Percentiles rank a stretch among this genome's conserved stretches.
Evolutionary conservation across 2,888 invertebrate species (phyloP).

Genomic region (Caenorhabditis uteleia): DNA sequence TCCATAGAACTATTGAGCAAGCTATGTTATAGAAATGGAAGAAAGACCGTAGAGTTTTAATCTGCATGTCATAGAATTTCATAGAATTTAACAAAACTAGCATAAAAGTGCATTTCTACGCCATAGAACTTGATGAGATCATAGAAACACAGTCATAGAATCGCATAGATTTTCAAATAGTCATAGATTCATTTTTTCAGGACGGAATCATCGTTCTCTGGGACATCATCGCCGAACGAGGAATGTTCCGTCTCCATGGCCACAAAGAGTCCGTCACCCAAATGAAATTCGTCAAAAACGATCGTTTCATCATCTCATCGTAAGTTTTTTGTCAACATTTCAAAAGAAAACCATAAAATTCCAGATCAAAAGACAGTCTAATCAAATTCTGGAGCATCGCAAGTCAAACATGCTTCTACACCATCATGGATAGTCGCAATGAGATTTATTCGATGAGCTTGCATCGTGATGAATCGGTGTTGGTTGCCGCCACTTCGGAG

Average conservation of each 20-base stretch:
- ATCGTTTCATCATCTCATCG: constrained; percentile 71
- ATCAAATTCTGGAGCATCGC: constrained; percentile 97
- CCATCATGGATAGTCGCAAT: constrained; percentile 79
- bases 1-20: too few relatives aligned
- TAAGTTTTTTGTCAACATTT: constrained; percentile 43
- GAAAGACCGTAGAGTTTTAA: too few relatives aligned
- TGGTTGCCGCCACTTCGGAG: constrained; percentile 88
- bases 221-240: constrained; percentile 90
- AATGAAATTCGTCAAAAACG: constrained; percentile 70
- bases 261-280: constrained; percentile 90
- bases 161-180: not conserved
- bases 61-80: too few relatives aligned
- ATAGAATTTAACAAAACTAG: too few relatives aligned
- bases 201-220: constrained; percentile 92
- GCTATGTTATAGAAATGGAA: too few relatives aligned
- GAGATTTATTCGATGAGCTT: constrained; percentile 83
- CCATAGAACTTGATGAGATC: not conserved
- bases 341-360: constrained; percentile 10
- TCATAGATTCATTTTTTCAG: constrained; percentile 67
- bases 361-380: constrained; percentile 85
- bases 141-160: too few relatives aligned
- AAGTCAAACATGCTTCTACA: constrained; percentile 93
- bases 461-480: constrained; percentile 80
- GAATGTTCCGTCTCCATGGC: constrained; percentile 85
- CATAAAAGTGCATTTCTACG: constrained; percentile 2